Conservation (phyloP, 2,797 vertebrate genomes). For the Coregonus suidteri region DNA sequence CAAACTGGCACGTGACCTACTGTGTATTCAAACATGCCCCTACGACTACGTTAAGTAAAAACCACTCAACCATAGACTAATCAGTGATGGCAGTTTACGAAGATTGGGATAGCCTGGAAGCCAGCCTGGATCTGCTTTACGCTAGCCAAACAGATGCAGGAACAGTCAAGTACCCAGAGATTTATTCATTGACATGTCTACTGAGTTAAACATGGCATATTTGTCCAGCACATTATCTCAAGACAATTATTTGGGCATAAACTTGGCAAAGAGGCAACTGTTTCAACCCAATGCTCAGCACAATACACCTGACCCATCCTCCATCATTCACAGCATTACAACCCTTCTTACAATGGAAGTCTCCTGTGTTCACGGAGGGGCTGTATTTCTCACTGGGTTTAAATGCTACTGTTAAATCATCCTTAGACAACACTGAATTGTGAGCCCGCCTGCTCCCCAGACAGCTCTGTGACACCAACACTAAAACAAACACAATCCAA, state of each 20-base stretch:
- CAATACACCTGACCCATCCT: conserved; percentile 37
- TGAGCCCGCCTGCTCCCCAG: conserved; percentile 36
- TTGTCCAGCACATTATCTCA: background rate
- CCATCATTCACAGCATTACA: background rate
- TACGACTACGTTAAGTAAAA: background rate
- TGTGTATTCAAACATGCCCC: conserved; percentile 23
- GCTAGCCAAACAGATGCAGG: background rate
- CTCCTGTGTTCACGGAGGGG: conserved; percentile 18
- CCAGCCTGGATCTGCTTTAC: background rate
- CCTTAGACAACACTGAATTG: conserved; percentile 35
- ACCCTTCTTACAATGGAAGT: conserved; percentile 15
- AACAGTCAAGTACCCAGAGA: background rate
- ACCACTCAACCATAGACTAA: conserved; percentile 5
- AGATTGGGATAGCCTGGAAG: conserved; percentile 10
- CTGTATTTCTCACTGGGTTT: conserved; percentile 24
- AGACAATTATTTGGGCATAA: background rate
- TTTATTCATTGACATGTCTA: background rate
- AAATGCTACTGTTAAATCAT: conserved; percentile 12
- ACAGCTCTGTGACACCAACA: conserved; percentile 26
- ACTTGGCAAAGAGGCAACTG: background rate
- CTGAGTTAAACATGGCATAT: background rate
- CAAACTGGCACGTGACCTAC: conserved; percentile 45
- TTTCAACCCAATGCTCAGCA: conserved; percentile 6
- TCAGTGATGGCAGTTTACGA: conserved; percentile 17
- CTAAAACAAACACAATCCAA: conserved; percentile 34